Evolutionary conservation across 2,888 invertebrate species (phyloP).

Genomic region (Ommatoiulus sabulosus): DNA sequence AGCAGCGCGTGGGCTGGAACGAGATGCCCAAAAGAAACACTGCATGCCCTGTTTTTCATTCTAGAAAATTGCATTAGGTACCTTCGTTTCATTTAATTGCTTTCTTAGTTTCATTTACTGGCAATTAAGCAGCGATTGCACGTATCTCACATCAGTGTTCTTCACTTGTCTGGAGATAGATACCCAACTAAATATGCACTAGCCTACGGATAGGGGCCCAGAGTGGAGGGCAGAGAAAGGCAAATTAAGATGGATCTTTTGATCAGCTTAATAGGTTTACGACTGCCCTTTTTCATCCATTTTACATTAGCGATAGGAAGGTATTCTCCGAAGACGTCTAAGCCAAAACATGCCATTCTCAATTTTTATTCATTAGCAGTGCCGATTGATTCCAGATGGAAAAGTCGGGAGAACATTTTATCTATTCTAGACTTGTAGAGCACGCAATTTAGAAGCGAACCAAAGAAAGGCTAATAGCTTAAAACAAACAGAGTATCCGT

Average conservation of each 20-base stretch:
- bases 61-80: neutral
- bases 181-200: neutral
- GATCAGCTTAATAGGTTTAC: conserved; percentile 35
- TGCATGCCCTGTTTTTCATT: conserved; percentile 7
- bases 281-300: conserved; percentile 32
- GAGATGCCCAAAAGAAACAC: neutral
- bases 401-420: neutral
- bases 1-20: neutral
- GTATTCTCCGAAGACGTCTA: neutral
- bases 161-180: conserved; percentile 12
- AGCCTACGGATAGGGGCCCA: neutral
- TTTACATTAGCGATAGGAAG: conserved; percentile 8
- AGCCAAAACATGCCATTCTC: conserved; percentile 36
- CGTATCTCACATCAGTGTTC: conserved; percentile 15
- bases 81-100: conserved; percentile 19
- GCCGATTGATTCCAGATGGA: neutral
- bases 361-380: conserved; percentile 40
- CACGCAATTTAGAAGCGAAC: neutral
- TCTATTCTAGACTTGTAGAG: neutral
- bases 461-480: neutral
- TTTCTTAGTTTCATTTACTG: conserved; percentile 40
- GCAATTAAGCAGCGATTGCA: conserved; percentile 40
- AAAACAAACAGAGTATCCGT: too few relatives aligned
- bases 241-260: conserved; percentile 40
- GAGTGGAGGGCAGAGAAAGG: neutral